Evolutionary conservation across 2,888 invertebrate species (phyloP).

Genomic region (Escarpia spicata): DNA sequence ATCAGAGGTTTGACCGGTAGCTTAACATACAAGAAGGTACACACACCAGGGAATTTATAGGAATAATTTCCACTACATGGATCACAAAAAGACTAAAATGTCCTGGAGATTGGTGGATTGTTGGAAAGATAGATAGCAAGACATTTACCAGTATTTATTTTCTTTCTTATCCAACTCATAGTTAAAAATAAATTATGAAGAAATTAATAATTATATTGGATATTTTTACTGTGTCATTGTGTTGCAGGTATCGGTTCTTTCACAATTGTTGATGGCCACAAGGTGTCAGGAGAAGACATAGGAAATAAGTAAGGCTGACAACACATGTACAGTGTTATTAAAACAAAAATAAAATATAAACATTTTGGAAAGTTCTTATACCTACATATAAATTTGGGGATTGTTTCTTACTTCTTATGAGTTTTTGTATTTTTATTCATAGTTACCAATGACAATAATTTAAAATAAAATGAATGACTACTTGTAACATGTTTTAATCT

Average conservation of each 20-base stretch:
- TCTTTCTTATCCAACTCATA: no score
- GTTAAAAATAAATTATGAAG: no score
- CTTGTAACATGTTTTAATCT: constrained; percentile 14
- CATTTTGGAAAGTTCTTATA: neutral
- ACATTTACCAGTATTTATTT: no score
- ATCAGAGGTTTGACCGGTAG: neutral
- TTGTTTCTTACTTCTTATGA: neutral
- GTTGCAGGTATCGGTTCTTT: constrained; percentile 66
- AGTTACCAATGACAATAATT: neutral
- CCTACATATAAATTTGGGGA: neutral
- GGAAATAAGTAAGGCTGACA: constrained; percentile 82
- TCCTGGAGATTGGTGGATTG: neutral
- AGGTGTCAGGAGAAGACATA: constrained; percentile 88
- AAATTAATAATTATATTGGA: no score
- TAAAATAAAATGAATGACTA: neutral
- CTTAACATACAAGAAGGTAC: no score
- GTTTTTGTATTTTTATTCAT: neutral
- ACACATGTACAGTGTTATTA: neutral
- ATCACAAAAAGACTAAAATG: neutral
- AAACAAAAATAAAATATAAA: neutral
- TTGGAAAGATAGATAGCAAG: neutral
- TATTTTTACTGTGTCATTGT: neutral
- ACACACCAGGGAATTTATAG: neutral
- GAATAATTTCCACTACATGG: neutral
- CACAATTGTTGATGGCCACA: constrained; percentile 90